Evolutionary conservation across 2,113 vertebrate genomes (phyloP).

Genomic region (Syngnathus floridae): DNA sequence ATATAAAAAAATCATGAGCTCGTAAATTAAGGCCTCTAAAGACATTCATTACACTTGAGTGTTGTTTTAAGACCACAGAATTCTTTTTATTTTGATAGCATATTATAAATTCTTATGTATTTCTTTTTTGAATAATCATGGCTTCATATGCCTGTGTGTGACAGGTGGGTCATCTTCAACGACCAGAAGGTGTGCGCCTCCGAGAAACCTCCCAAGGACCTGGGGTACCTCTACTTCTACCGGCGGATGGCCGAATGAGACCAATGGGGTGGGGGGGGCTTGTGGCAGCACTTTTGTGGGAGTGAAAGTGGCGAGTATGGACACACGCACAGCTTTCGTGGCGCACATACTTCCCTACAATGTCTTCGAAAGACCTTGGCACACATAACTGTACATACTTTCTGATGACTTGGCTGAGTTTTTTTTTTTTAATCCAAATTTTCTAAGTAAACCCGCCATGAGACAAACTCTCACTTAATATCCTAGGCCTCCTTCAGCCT

Average conservation of each 20-base stretch:
- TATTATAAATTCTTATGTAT: too few species aligned
- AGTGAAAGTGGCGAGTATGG: conserved; percentile 27
- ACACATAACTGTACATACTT: conserved; percentile 61
- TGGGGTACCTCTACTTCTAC: conserved; percentile 99
- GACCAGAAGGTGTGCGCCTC: conserved; percentile 99
- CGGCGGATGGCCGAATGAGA: conserved; percentile 84
- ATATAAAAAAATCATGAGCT: not conserved
- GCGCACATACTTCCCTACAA: conserved; percentile 29
- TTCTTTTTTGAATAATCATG: too few species aligned
- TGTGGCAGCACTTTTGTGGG: not conserved
- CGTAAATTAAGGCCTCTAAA: not conserved
- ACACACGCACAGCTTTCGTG: conserved; percentile 26
- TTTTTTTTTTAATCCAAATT: not conserved
- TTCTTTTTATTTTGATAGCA: too few species aligned
- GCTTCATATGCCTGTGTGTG: not conserved
- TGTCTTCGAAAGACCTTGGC: conserved; percentile 42
- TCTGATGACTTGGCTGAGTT: conserved; percentile 12
- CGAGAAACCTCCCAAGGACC: conserved; percentile 96
- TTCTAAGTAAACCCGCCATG: not conserved
- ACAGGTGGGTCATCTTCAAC: conserved; percentile 97
- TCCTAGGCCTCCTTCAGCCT: not conserved
- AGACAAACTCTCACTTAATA: not conserved
- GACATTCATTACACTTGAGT: not conserved
- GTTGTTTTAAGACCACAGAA: too few species aligned
- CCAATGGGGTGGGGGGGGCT: conserved; percentile 10